These are phyloP conservation scores for Beris morrisii DNA, from an alignment of 2,888 invertebrate species.

Conservation along the genomic window DNA sequence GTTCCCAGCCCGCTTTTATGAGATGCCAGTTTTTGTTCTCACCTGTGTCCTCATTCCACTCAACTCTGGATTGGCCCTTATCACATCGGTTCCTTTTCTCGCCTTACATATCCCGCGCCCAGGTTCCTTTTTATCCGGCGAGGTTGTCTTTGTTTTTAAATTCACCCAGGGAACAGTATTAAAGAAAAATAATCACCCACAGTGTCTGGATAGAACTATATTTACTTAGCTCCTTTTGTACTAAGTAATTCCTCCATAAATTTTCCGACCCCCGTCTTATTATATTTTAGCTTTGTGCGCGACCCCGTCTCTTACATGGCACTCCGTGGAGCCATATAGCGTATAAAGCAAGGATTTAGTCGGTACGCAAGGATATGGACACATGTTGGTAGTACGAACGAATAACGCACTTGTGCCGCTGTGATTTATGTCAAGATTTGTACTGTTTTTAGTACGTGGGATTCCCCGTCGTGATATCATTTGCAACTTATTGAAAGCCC, in stretches of 20 bases:
- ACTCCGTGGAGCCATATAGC: constrained; percentile 19
- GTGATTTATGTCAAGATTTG: constrained; percentile 17
- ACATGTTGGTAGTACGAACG: constrained; percentile 9
- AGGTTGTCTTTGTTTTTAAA: constrained; percentile 35
- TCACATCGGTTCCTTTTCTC: constrained; percentile 22
- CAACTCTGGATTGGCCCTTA: constrained; percentile 14
- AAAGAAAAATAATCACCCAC: constrained; percentile 39
- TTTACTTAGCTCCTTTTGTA: constrained; percentile 29
- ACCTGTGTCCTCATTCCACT: constrained; percentile 28
- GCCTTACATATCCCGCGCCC: constrained; percentile 10
- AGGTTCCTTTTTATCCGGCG: background rate
- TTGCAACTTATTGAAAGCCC: constrained; percentile 6
- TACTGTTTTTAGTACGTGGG: background rate
- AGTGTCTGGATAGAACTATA: constrained; percentile 36
- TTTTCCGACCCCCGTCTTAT: constrained; percentile 29
- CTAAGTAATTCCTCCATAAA: constrained; percentile 33
- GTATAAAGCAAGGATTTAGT: constrained; percentile 23
- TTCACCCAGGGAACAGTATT: constrained; percentile 39
- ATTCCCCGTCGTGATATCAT: constrained; percentile 20
- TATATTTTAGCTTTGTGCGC: constrained; percentile 50
- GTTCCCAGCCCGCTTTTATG: constrained; percentile 35
- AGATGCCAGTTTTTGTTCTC: constrained; percentile 30
- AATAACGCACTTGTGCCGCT: constrained; percentile 1
- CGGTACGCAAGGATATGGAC: background rate
- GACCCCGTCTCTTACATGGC: constrained; percentile 6